Evolutionary conservation across 2,797 vertebrate species (phyloP).

Genomic region (Sandelia bainsii): DNA sequence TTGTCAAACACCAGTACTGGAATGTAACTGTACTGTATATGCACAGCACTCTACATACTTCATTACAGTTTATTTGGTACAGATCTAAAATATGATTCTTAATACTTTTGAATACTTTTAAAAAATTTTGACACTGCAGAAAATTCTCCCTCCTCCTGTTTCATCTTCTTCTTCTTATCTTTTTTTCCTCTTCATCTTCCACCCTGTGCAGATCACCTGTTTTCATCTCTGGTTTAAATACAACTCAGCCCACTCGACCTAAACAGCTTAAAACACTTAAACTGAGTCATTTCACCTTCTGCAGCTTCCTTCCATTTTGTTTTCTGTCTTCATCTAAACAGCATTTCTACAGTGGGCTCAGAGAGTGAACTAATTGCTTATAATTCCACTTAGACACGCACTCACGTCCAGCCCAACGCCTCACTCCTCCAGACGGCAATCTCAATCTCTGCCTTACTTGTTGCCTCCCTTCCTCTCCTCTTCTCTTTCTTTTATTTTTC

Average conservation of each 20-base stretch:
- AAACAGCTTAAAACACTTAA: conserved; percentile 56
- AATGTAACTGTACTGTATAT: too few species aligned
- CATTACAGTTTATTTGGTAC: too few species aligned
- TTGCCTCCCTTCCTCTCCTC: conserved; percentile 62
- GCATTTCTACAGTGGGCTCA: conserved; percentile 58
- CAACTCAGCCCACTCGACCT: conserved; percentile 31
- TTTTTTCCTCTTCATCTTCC: conserved; percentile 27
- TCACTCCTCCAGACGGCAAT: conserved; percentile 58
- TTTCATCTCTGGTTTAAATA: conserved; percentile 23
- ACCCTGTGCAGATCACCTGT: conserved; percentile 28
- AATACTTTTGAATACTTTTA: too few species aligned
- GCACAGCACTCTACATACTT: too few species aligned
- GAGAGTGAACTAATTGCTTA: conserved; percentile 70
- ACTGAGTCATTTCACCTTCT: conserved; percentile 55
- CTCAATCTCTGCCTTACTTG: conserved; percentile 65
- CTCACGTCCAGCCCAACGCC: conserved; percentile 51
- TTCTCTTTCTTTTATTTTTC: conserved; percentile 62
- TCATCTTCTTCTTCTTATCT: neutral
- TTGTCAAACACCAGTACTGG: neutral
- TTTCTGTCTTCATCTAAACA: conserved; percentile 72
- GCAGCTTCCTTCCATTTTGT: conserved; percentile 40
- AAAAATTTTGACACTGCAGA: neutral
- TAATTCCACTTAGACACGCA: conserved; percentile 77
- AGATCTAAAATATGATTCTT: too few species aligned
- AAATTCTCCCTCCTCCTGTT: neutral